Base-by-base conservation (phyloP, 1,140 invertebrate genomes). In the Leptopilina boulardi region DNA sequence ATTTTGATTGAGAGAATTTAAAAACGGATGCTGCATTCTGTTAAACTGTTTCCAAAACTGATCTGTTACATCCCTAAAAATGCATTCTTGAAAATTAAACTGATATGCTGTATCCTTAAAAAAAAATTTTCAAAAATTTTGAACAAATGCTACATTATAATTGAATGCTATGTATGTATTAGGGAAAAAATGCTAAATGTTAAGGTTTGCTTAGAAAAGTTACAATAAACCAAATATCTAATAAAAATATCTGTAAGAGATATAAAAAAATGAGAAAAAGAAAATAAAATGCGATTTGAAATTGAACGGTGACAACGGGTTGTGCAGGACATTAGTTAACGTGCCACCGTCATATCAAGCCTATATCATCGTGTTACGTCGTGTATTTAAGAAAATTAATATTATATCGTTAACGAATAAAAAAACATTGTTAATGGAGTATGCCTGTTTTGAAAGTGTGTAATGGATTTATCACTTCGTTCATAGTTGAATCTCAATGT, bases 321-420 rank as follows among this genome's bases (percentile, higher is more conserved):
- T 80, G 73, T 79, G 78, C 78, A 26, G 77, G 77, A 82, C 71
- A 77, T 66, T 66, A 66, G 59, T 83, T 82, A 85, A 85, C 80
- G 83, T 85, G 83, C 86, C 88, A 88, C 84, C 84, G 84, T 89
- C 89, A 91, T 91, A 91, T 91, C 89, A 90, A 90, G 86, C 88
- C 88, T 90, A 91, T 91, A 91, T 91, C 89, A 91, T 88, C 86
- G 84, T 90, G 88, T 90, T 91, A 90, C 75, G 82, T 86, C 84
- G 82, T 87, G 88, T 80, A 79, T 82, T 82, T 82, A 87, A 89
- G 59, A 87, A 85, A 38, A 78, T 86, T 84, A 87, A 89, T 89
- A 89, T 89, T 87, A 86, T 85, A 88, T 78, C 84, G 86, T 89
- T 87, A 89, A 82, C 77, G 76, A 87, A n/a, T n/a, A n/a, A n/a